phyloP scores from a whole-genome alignment of 92 coral and sea anemone genomes.

The Epizoanthus scotinus region DNA sequence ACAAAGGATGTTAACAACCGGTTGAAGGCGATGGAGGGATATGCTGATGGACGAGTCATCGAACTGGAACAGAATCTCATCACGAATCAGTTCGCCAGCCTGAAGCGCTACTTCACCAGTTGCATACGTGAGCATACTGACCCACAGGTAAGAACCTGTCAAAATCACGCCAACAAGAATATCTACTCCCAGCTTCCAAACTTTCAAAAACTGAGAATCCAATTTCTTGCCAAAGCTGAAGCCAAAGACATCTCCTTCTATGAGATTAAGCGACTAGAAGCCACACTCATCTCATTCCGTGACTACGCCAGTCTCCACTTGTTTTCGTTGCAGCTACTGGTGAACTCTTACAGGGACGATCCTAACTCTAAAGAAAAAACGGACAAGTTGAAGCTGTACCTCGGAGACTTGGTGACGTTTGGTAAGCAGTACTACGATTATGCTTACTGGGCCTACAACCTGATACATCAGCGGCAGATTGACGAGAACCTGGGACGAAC shows the following conservation, averaged over 20 bases:
- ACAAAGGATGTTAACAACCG: slow-evolving; percentile 29
- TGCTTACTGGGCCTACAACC: background rate
- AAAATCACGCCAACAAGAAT: background rate
- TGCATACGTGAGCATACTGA: slow-evolving; percentile 14
- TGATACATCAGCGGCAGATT: slow-evolving; percentile 6
- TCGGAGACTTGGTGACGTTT: background rate
- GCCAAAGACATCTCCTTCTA: background rate
- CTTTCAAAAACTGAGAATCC: background rate
- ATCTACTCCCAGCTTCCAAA: background rate
- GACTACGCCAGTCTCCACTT: slow-evolving; percentile 29
- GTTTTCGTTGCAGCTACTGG: background rate
- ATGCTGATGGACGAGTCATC: slow-evolving; percentile 7
- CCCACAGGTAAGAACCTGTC: background rate
- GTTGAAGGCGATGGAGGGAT: background rate
- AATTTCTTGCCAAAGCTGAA: background rate
- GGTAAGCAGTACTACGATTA: background rate
- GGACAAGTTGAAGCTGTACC: background rate
- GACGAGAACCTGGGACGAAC: background rate
- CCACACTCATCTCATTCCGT: slow-evolving; percentile 9
- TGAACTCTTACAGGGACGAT: background rate
- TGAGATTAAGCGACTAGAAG: slow-evolving; percentile 11
- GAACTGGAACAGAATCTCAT: background rate
- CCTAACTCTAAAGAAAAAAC: background rate
- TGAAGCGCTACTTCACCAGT: slow-evolving; percentile 4
- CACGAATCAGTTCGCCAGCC: background rate